phyloP scores from a whole-genome alignment of 2,113 vertebrate species.

The Alligator sinensis region DNA sequence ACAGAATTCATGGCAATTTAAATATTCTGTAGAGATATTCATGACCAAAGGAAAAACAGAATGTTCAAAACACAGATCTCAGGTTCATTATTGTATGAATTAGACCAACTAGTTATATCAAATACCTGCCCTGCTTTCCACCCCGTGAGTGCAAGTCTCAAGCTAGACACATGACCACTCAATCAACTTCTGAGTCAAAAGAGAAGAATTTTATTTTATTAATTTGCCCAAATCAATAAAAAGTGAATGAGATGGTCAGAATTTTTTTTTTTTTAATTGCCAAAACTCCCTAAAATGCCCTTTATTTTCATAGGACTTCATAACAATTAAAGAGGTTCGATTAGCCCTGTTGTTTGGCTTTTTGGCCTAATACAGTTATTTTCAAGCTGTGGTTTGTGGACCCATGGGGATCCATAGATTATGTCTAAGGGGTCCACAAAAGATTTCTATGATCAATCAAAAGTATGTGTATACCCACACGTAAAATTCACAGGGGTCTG shows the following conservation, averaged over 20 bases:
- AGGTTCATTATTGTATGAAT: background rate
- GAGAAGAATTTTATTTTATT: background rate
- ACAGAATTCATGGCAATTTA: background rate
- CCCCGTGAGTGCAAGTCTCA: background rate
- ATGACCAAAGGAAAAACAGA: background rate
- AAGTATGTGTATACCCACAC: too few species aligned
- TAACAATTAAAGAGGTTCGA: background rate
- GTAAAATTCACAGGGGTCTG: too few species aligned
- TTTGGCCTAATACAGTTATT: background rate
- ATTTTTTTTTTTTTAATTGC: background rate
- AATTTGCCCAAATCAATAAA: background rate
- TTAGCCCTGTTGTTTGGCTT: background rate
- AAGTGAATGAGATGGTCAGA: background rate
- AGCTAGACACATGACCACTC: background rate
- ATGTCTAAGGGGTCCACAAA: too few species aligned
- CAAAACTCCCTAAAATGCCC: background rate
- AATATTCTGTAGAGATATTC: background rate
- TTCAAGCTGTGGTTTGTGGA: too few species aligned
- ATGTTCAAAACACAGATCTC: background rate
- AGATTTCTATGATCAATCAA: too few species aligned
- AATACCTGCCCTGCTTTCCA: conserved; percentile 1
- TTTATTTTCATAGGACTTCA: background rate
- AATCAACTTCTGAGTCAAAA: conserved; percentile 13
- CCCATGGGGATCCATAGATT: too few species aligned
- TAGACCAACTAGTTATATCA: background rate